Conservation (phyloP, 2,888 invertebrate genomes). For the Rosalia funebris region DNA sequence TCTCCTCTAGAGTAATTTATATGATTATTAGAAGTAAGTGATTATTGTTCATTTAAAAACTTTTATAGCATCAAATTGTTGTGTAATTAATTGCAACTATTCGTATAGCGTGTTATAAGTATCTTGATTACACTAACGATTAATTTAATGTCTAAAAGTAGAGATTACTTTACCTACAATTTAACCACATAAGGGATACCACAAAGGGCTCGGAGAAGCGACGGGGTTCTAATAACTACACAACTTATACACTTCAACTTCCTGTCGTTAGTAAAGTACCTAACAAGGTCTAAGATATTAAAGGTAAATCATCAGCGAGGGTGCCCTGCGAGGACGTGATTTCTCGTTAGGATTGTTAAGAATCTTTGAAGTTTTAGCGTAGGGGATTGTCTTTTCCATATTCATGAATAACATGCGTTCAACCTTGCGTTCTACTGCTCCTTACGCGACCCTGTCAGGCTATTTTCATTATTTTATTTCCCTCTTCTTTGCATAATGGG, state of each 20-base stretch:
- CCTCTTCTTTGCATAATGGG: too few relatives aligned
- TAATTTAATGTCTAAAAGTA: too few relatives aligned
- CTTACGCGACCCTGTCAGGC: too few relatives aligned
- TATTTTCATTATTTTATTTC: too few relatives aligned
- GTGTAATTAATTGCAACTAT: too few relatives aligned
- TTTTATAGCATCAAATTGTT: too few relatives aligned
- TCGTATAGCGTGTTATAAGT: too few relatives aligned
- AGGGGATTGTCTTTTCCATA: slow-evolving; percentile 1
- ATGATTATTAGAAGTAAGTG: too few relatives aligned
- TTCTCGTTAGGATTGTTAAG: slow-evolving; percentile 12
- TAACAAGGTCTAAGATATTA: slow-evolving; percentile 25
- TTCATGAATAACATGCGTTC: background rate
- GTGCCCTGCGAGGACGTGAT: slow-evolving; percentile 12
- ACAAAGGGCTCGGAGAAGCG: background rate
- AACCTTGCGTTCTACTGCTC: too few relatives aligned
- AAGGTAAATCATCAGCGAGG: slow-evolving; percentile 23
- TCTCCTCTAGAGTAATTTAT: too few relatives aligned
- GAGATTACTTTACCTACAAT: background rate
- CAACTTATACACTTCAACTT: slow-evolving; percentile 27
- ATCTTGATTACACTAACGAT: too few relatives aligned
- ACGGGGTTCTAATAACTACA: slow-evolving; percentile 13
- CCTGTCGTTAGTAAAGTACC: slow-evolving; percentile 29
- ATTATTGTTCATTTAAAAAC: too few relatives aligned
- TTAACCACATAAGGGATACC: background rate
- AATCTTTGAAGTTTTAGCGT: slow-evolving; percentile 4